These are phyloP conservation scores for Crossoptilon crossoptilon DNA, from an alignment of 2,797 vertebrate genomes.

Conservation along the genomic window DNA sequence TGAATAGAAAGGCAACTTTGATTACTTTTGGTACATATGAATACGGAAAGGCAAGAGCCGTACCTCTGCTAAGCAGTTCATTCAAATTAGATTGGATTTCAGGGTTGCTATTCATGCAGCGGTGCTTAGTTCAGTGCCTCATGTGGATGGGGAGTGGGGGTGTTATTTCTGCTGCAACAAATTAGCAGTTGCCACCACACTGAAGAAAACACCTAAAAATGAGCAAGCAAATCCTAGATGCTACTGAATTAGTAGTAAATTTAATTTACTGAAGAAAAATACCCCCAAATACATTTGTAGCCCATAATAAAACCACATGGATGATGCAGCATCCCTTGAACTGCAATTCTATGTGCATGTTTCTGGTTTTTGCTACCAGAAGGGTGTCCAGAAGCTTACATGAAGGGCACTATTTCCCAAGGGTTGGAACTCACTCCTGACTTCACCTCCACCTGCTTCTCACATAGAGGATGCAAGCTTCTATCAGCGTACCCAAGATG, in stretches of 20 bases:
- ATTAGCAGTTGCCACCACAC: neutral
- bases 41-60: rapidly evolving
- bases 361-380: neutral
- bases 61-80: neutral
- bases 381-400: rapidly evolving
- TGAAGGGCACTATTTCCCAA: rapidly evolving
- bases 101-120: neutral
- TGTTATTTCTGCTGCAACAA: neutral
- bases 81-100: neutral
- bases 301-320: neutral
- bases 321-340: neutral
- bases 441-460: neutral
- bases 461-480: neutral
- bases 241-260: neutral
- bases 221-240: neutral
- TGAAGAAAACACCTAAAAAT: neutral
- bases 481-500: neutral
- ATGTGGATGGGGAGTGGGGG: neutral
- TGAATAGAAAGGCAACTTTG: neutral
- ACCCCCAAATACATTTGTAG: neutral
- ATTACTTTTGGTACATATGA: neutral
- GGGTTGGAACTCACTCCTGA: neutral
- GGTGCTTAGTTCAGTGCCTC: neutral
- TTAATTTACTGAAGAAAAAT: rapidly evolving
- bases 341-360: neutral